Conservation (phyloP, 2,113 vertebrate species). For the Pipa parva region DNA sequence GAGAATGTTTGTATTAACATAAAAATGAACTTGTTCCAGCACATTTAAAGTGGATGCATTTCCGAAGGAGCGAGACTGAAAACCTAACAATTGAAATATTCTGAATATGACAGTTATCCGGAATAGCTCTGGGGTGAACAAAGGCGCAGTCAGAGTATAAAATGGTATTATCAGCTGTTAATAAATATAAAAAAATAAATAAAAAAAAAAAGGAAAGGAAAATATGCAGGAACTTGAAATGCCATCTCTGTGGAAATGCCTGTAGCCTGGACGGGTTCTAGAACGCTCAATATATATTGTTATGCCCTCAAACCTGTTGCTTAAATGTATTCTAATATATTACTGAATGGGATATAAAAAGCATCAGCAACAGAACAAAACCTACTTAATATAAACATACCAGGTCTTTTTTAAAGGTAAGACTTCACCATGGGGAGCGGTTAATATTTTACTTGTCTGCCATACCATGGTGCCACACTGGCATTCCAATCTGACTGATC, state of each 20-base stretch:
- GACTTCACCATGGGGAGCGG: no score
- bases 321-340: no score
- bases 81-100: constrained; percentile 29
- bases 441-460: no score
- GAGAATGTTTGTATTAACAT: constrained; percentile 38
- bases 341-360: no score
- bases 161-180: constrained; percentile 24
- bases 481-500: no score
- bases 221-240: background rate
- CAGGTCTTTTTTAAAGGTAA: no score
- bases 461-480: no score
- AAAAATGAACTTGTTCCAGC: constrained; percentile 34
- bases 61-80: constrained; percentile 18
- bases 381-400: no score
- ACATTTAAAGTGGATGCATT: constrained; percentile 35
- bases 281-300: no score
- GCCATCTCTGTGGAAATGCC: constrained; percentile 2
- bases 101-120: constrained; percentile 37
- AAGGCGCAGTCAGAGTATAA: constrained; percentile 13
- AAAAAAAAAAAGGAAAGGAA: constrained; percentile 32
- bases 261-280: background rate
- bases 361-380: no score
- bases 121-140: constrained; percentile 3
- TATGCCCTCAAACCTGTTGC: no score
- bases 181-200: no score